Base-by-base conservation (phyloP, 2,888 invertebrate species). In the Caenorhabditis uteleia region DNA sequence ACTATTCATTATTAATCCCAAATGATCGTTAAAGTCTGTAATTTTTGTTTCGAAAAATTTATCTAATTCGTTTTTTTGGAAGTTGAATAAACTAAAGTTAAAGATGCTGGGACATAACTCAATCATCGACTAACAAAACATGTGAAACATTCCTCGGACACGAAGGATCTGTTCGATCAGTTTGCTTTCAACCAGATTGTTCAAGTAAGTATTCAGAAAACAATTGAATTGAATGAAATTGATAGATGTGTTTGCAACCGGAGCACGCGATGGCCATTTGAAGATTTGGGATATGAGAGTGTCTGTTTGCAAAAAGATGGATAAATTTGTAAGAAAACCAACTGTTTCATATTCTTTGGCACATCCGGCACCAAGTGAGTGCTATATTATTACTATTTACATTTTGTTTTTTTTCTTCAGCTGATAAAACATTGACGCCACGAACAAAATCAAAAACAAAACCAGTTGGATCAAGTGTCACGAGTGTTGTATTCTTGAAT, bases 231-330 rank as follows among this genome's bases (percentile, higher is more conserved):
- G 40, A 27, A 20, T 7, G 2, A 21, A 38, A 49, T 26, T 34
- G n/a, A 48, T 38, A 67, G 68, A 68, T 34, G 44, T 68, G 2
- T 68, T 68, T 26, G 62, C 50, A 4, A 62, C 59, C 8, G 62
- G 58, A 8, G 50, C 55, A 14, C 54, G 62, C 7, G 68, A 68
- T 38, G 59, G 44, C 21, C 51, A 55, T 20, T 44, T 68, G 5
- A 54, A 61, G 40, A 23, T 64, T 0, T 68, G 68, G 68, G 68
- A 68, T 31, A 58, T 49, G 54, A 31, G 68, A n/a, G 45, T 59
- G 3, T 49, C 60, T 1, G 10, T 27, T 6, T 43, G 36, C 2
- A 42, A 48, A 39, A 54, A 57, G 25, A 49, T 31, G 12, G 56
- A 45, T 16, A 33, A 49, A 29, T 42, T 50, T 20, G 51, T 43